Conservation (phyloP, 2,797 vertebrate species). For the Enteromius mattozi region DNA sequence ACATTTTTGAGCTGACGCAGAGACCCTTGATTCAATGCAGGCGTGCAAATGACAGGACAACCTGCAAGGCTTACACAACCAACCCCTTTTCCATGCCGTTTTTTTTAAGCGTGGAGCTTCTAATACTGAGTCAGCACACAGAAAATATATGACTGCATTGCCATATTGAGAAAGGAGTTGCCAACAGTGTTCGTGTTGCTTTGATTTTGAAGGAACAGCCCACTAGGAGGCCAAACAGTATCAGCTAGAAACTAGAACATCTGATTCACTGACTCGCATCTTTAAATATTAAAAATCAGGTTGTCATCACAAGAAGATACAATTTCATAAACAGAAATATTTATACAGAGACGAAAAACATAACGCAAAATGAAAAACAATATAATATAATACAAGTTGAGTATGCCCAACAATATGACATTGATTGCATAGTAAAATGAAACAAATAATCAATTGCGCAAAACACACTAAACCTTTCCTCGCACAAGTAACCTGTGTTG, state of each 20-base stretch:
- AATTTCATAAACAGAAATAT: not conserved
- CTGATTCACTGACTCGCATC: not conserved
- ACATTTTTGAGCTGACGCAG: slow-evolving; percentile 78
- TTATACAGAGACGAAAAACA: not conserved
- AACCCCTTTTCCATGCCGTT: slow-evolving; percentile 12
- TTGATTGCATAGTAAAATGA: not conserved
- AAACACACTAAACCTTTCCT: slow-evolving; percentile 1
- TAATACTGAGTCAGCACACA: slow-evolving; percentile 49
- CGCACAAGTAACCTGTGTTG: not conserved
- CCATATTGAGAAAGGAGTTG: not conserved
- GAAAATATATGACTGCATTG: slow-evolving; percentile 37
- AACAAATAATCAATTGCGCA: not conserved
- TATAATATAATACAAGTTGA: not conserved
- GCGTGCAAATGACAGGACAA: slow-evolving; percentile 77
- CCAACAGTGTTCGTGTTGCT: not conserved
- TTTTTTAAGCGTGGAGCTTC: slow-evolving; percentile 25
- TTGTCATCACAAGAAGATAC: not conserved
- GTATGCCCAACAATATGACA: not conserved
- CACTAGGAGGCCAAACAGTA: not conserved
- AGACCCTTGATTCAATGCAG: slow-evolving; percentile 79
- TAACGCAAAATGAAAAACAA: not conserved
- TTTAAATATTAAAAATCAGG: not conserved
- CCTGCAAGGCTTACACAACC: slow-evolving; percentile 52
- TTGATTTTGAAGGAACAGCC: not conserved
- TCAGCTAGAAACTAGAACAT: not conserved